phyloP scores from a whole-genome alignment of 1,140 invertebrate genomes.

The Platorchestia sp. region DNA sequence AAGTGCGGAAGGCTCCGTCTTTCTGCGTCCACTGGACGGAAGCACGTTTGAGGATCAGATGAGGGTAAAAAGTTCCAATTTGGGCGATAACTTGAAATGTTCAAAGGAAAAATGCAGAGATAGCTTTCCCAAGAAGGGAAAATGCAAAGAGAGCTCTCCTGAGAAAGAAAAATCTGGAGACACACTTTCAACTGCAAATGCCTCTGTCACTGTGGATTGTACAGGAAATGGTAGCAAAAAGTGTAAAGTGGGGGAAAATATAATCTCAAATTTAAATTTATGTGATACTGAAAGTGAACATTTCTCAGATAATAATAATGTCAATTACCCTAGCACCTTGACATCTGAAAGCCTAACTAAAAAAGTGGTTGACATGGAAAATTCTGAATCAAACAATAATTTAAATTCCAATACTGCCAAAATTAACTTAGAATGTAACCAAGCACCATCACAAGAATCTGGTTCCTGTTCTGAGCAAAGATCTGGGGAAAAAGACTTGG shows the following conservation, averaged over 20 bases:
- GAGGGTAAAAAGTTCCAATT: too few relatives aligned
- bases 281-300: too few relatives aligned
- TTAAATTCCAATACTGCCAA: background rate
- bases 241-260: too few relatives aligned
- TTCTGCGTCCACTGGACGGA: background rate
- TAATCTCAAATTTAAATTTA: too few relatives aligned
- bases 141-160: too few relatives aligned
- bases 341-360: background rate
- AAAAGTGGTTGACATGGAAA: background rate
- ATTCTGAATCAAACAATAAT: background rate
- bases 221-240: too few relatives aligned
- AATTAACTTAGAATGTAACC: background rate
- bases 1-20: background rate
- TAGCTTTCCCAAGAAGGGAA: too few relatives aligned
- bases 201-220: too few relatives aligned
- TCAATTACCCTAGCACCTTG: background rate
- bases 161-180: too few relatives aligned
- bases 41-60: background rate
- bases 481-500: background rate
- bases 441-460: background rate
- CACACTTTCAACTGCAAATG: too few relatives aligned
- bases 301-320: background rate
- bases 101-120: too few relatives aligned
- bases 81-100: too few relatives aligned
- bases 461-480: background rate